phyloP scores from a whole-genome alignment of 2,797 vertebrate genomes.

The Morus bassanus region DNA sequence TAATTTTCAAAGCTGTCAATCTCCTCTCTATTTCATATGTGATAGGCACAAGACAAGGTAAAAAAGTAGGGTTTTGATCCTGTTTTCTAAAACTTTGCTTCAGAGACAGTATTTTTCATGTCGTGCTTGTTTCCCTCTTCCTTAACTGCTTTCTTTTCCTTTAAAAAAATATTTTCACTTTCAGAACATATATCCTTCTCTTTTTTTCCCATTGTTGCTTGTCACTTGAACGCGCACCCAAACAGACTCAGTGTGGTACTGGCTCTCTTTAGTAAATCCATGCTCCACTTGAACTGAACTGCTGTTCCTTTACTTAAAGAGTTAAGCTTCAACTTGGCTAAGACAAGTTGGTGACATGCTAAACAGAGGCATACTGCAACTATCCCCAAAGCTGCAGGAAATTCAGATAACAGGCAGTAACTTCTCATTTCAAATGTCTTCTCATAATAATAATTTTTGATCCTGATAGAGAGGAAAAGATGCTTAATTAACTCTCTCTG shows the following conservation, averaged over 20 bases:
- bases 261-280: background rate
- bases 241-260: background rate
- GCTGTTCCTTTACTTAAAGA: background rate
- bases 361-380: background rate
- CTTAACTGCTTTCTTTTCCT: background rate
- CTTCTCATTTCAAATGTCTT: background rate
- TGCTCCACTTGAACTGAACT: background rate
- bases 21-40: background rate
- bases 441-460: background rate
- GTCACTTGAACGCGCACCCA: background rate
- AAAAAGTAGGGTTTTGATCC: background rate
- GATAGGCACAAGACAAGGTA: background rate
- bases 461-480: slow-evolving; percentile 2
- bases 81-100: background rate
- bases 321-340: background rate
- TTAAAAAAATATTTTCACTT: background rate
- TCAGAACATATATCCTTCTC: background rate
- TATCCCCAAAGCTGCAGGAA: background rate
- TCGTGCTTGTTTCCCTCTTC: background rate
- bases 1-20: slow-evolving; percentile 21
- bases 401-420: background rate
- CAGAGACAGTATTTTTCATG: background rate
- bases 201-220: background rate
- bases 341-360: background rate
- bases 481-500: background rate